Base-by-base conservation (phyloP, 2,888 invertebrate genomes). In the Tiliacea aurago region DNA sequence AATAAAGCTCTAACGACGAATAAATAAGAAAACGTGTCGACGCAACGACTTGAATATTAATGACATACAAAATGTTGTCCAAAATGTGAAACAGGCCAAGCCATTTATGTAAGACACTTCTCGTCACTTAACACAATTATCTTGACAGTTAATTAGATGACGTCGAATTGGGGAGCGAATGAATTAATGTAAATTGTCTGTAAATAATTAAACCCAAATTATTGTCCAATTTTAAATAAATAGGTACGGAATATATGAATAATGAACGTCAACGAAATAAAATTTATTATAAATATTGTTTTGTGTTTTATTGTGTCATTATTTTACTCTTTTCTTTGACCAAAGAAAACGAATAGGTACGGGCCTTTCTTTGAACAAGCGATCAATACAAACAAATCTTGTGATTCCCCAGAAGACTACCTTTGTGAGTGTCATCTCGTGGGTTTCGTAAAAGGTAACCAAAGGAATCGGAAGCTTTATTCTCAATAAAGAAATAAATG, bases 211-310 rank as follows among this genome's bases (percentile, higher is more conserved):
- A 81, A 76, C 78, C 75, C 78, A 81, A 86, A 83, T 83, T 83
- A 85, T 81, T 84, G 84, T 83, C 84, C 79, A 86, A 84, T 84
- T 83, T 84, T 61, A 86, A 83, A 84, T 85, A 79, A 78, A 80
- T 78, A 81, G 77, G 67, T 76, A 85, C 63, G 62, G 56, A 79
- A 80, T 83, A 73, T 87, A 87, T 90, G 87, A 87, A 90, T 89
- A 89, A 83, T 85, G 77, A 84, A 80, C 84, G 79, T 90, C 89
- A 90, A 88, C 89, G 88, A 91, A 90, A 88, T 90, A 91, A 88
- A 91, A 56, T 86, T 89, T 89, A 87, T 86, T 87, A 89, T 86
- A 87, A 86, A 86, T 73, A 69, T 85, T 37, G 15, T 41, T 58
- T 59, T 78, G 73, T 78, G 79, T 86, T 77, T 84, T 69, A 84